Evolutionary conservation across 1,140 invertebrate species (phyloP).

Genomic region (Aphaenogaster floridana): DNA sequence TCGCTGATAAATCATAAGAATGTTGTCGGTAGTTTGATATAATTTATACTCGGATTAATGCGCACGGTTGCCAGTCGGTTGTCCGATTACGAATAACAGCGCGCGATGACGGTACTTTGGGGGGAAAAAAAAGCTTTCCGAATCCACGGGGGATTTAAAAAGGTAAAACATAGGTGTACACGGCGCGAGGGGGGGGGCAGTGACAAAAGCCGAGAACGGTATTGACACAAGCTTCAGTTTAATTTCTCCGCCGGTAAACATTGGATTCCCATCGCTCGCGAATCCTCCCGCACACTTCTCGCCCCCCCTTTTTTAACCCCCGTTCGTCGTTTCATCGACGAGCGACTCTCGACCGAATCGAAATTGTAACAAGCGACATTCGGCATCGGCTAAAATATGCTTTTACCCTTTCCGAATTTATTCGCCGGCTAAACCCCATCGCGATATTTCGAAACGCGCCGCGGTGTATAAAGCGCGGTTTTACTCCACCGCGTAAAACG

Average conservation of each 20-base stretch:
- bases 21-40: slow-evolving; percentile 32
- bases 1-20: slow-evolving; percentile 59
- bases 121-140: slow-evolving; percentile 24
- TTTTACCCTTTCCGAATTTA: slow-evolving; percentile 63
- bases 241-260: slow-evolving; percentile 85
- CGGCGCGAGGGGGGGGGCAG: slow-evolving; percentile 65
- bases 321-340: slow-evolving; percentile 41
- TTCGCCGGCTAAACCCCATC: slow-evolving; percentile 52
- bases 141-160: slow-evolving; percentile 75
- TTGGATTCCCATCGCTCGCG: slow-evolving; percentile 82
- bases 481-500: slow-evolving; percentile 15
- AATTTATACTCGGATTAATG: slow-evolving; percentile 58
- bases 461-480: slow-evolving; percentile 22
- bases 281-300: slow-evolving; percentile 32
- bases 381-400: slow-evolving; percentile 66
- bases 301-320: slow-evolving; percentile 68
- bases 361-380: slow-evolving; percentile 56
- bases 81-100: slow-evolving; percentile 57
- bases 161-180: slow-evolving; percentile 76
- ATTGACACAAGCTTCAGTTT: slow-evolving; percentile 86
- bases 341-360: slow-evolving; percentile 49
- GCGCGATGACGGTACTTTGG: slow-evolving; percentile 33
- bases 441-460: slow-evolving; percentile 60
- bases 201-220: slow-evolving; percentile 84
- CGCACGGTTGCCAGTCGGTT: slow-evolving; percentile 2